Percentiles rank a stretch among this genome's conserved stretches.
Conservation (phyloP, 2,888 invertebrate genomes). For the Pelosia muscerda region DNA sequence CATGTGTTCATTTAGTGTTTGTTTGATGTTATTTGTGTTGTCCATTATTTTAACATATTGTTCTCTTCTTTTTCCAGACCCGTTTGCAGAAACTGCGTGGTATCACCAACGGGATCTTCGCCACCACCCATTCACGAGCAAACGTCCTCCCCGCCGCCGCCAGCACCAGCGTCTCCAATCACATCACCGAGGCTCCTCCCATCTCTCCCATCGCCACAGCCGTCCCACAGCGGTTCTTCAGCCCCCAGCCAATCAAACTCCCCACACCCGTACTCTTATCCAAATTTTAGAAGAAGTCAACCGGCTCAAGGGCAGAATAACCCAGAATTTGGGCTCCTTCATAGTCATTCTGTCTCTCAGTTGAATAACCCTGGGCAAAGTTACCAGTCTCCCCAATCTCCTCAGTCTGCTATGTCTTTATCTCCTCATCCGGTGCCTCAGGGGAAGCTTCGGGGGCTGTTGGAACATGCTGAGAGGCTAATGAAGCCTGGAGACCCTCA, state of each 20-base stretch:
- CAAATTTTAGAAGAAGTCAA: constrained; percentile 73
- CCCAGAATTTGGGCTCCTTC: constrained; percentile 69
- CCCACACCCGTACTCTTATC: constrained; percentile 79
- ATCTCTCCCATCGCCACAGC: constrained; percentile 78
- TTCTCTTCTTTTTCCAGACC: constrained; percentile 88
- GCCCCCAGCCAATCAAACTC: constrained; percentile 76
- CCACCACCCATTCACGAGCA: constrained; percentile 78
- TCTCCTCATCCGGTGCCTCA: constrained; percentile 80
- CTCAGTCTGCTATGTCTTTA: constrained; percentile 80
- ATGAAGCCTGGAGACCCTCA: constrained; percentile 91
- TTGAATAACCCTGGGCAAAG: constrained; percentile 69
- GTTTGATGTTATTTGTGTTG: too few relatives aligned
- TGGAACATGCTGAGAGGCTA: constrained; percentile 86
- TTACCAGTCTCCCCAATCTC: constrained; percentile 76
- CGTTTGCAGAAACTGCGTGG: constrained; percentile 93
- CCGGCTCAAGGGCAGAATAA: constrained; percentile 61
- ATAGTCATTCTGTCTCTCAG: constrained; percentile 73
- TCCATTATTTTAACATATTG: not conserved
- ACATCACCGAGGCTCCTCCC: constrained; percentile 67
- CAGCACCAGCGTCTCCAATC: constrained; percentile 73
- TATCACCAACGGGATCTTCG: constrained; percentile 82
- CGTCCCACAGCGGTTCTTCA: constrained; percentile 77
- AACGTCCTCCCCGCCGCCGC: constrained; percentile 75
- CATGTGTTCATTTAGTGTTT: too few relatives aligned
- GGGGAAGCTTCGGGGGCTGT: constrained; percentile 79